A percentile compares a stretch with the other conserved stretches of the same genome.
These are phyloP conservation scores for Stomatorhinus walkeri DNA, from an alignment of 2,797 vertebrate species.

Conservation along the genomic window DNA sequence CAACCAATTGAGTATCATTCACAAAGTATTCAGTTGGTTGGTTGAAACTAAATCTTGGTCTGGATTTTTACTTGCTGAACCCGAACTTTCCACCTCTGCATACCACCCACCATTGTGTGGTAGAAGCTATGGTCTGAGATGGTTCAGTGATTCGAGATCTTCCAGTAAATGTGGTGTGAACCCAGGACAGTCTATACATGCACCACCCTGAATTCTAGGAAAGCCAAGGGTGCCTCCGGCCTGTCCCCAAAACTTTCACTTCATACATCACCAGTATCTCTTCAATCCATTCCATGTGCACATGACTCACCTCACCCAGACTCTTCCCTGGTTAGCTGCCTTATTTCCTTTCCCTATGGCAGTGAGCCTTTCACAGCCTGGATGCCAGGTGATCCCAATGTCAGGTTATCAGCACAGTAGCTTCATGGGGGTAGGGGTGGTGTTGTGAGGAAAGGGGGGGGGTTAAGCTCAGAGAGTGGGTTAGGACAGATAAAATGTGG, in stretches of 20 bases:
- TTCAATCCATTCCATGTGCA: neutral
- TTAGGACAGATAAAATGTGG: conserved; percentile 26
- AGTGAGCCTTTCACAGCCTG: neutral
- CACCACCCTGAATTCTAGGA: neutral
- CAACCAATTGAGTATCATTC: too few relatives aligned
- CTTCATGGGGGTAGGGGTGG: neutral
- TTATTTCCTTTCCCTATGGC: neutral
- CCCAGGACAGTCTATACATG: neutral
- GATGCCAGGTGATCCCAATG: neutral
- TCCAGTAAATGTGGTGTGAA: neutral
- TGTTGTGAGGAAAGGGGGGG: neutral
- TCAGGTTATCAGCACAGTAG: neutral
- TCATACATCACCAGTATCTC: neutral
- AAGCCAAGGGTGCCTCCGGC: neutral
- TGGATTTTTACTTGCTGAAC: neutral
- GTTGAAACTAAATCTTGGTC: too few relatives aligned
- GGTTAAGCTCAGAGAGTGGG: neutral
- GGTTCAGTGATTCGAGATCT: neutral
- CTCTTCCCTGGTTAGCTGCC: neutral
- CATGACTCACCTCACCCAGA: neutral
- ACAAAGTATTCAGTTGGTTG: too few relatives aligned
- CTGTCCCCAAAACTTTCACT: neutral
- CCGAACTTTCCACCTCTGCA: neutral
- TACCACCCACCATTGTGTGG: neutral
- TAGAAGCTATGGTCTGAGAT: neutral